These are phyloP conservation scores for Stegana nigrithorax DNA, from an alignment of 2,888 invertebrate species.

Conservation along the genomic window DNA sequence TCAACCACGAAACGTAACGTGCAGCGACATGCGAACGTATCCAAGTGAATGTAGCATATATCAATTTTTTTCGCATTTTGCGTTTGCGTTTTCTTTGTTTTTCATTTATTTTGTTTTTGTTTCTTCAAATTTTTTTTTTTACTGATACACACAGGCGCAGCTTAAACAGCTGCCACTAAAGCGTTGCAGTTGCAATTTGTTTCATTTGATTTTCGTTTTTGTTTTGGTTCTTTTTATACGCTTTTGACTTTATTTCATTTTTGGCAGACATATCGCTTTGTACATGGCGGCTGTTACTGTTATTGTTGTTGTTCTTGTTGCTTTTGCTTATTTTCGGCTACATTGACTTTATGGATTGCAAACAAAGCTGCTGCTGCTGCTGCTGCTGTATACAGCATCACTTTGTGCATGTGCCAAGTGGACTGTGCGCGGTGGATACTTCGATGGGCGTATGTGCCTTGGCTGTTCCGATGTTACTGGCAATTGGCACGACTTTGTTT, in stretches of 20 bases:
- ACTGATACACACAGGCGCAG: too few relatives aligned
- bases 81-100: neutral
- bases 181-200: too few relatives aligned
- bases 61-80: neutral
- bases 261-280: neutral
- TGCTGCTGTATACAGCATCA: neutral
- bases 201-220: too few relatives aligned
- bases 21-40: neutral
- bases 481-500: neutral
- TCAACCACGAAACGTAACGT: neutral
- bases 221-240: too few relatives aligned
- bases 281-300: neutral
- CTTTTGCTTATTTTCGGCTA: conserved; percentile 31
- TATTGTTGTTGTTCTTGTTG: neutral
- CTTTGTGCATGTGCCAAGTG: neutral
- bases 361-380: too few relatives aligned
- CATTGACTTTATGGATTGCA: neutral
- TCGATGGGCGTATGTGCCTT: neutral
- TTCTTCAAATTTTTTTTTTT: too few relatives aligned
- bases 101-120: too few relatives aligned
- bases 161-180: too few relatives aligned
- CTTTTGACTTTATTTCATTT: neutral
- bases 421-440: too few relatives aligned
- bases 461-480: too few relatives aligned
- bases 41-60: neutral